Evolutionary conservation across 2,888 invertebrate species (phyloP), one percentile per base, ranked within the genome.

Genomic region (Lypha dubia): DNA sequence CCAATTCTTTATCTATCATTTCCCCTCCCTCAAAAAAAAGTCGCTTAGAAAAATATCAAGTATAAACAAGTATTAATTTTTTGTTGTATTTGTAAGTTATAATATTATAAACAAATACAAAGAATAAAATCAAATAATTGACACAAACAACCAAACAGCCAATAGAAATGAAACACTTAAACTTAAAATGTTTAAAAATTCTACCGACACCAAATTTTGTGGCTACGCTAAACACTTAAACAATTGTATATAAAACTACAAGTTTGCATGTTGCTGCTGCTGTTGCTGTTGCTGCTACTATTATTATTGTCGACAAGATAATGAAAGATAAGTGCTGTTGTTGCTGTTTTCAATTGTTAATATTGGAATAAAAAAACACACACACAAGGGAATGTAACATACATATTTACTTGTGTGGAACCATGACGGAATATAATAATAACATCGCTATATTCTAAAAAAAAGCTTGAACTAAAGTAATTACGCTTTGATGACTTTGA

Each of bases 151-250:
- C 13, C 75, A 63, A 65, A n/a, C n/a, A n/a, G n/a, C 84, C 84
- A 84, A 84, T 81, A 79, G 81, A 81, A 84, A 70, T 65, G 77
- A 74, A 79, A 81, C 71, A 84, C 86, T 86, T 84, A 81, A 82
- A 71, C 77, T 84, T 79, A 79, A 79, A 74, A 63, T 75, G 46
- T 68, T 67, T 79, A 67, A 83, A n/a, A 79, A 75, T 79, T 65
- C 56, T 17, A 63, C 53, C 46, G 56, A 56, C 49, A 76, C 41
- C 46, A 35, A 70, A 75, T 58, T 38, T 79, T 65, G 58, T 65
- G 71, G 58, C 58, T 56, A 58, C 58, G 58, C 73, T 58, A 41
- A 70, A 70, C 49, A 76, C 75, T 71, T 70, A 32, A 76, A 67
- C 41, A 75, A 41, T n/a, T n/a, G n/a, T n/a, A n/a, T n/a, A n/a